Percentiles rank a stretch among this genome's conserved stretches.
These are phyloP conservation scores for Catamblyrhynchus diadema DNA, from an alignment of 2,797 vertebrate species.

Conservation along the genomic window DNA sequence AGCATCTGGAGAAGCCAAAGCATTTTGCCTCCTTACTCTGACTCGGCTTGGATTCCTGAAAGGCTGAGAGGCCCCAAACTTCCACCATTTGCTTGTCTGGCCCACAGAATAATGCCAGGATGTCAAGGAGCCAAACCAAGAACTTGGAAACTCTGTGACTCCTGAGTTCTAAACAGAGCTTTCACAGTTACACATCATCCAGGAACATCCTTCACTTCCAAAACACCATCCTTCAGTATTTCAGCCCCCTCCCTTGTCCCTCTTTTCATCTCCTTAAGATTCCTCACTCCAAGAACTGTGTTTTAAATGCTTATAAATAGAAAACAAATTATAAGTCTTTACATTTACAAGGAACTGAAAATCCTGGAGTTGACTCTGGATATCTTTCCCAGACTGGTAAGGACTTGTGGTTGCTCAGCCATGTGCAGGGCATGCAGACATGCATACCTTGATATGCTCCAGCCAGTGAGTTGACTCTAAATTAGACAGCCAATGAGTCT, in stretches of 20 bases:
- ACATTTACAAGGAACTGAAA: neutral
- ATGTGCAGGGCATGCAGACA: neutral
- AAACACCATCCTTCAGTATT: neutral
- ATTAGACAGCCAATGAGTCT: constrained; percentile 95
- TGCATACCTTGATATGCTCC: constrained; percentile 93
- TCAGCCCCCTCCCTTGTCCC: neutral
- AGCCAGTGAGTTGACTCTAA: constrained; percentile 98
- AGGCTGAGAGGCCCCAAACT: neutral
- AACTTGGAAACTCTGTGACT: neutral
- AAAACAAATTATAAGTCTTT: neutral
- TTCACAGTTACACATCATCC: neutral
- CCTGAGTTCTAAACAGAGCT: neutral
- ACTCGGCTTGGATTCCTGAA: neutral
- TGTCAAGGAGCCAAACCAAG: fast-evolving
- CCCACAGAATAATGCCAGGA: neutral
- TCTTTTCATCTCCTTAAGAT: neutral
- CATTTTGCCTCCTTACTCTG: neutral
- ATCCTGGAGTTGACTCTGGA: neutral
- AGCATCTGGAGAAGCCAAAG: neutral
- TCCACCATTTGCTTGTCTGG: neutral
- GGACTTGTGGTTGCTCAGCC: neutral
- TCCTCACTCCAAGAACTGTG: neutral
- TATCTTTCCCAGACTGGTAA: neutral
- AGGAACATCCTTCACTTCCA: neutral
- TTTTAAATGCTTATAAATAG: neutral